Evolutionary conservation across 2,888 invertebrate genomes (phyloP), one percentile per base, ranked within the genome.

Genomic region (Lathronympha strigana): DNA sequence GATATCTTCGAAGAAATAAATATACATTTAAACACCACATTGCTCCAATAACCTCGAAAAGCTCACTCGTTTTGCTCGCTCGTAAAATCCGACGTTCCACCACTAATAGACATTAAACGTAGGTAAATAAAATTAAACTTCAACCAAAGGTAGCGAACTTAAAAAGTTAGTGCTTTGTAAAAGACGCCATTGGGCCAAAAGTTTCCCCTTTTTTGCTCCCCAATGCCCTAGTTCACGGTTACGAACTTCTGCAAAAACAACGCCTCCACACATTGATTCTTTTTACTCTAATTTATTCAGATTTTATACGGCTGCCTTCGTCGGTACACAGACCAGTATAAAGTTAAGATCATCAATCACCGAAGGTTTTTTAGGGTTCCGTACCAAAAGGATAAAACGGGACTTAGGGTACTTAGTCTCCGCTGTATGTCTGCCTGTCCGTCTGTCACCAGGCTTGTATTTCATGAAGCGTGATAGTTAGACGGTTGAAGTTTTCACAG

Each of bases 221-320:
- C 21, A 4, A 8, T 2, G 54, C 23, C 38, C 53, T 54, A 38
- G 11, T 54, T 53, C 5, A 9, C 43, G 31, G 19, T 45, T 28
- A 28, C 19, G 1, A 31, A 45, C 40, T 55, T 40, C 19, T 25
- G 11, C n/a, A 28, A 40, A 54, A 54, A 54, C 54, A 54, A 21
- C 38, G 28, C 31, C 15, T 8, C 28, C 17, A 8, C n/a, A 31
- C 43, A 45, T 25, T 31, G 55, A 28, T 43, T 55, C 53, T 21
- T 31, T 57, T 57, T 31, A 31, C 31, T 45, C 31, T n/a, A 45
- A 57, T 57, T 45, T 57, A 57, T 57, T 57, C 57, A 31, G 45
- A 45, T 57, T 57, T 57, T 57, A 57, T 45, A 19, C 55, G 17
- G 43, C 25, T 38, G 23, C 50, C 31, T 53, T 36, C 11, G 28